Conservation (phyloP, 2,888 invertebrate species). For the Ferrisia virgata region DNA sequence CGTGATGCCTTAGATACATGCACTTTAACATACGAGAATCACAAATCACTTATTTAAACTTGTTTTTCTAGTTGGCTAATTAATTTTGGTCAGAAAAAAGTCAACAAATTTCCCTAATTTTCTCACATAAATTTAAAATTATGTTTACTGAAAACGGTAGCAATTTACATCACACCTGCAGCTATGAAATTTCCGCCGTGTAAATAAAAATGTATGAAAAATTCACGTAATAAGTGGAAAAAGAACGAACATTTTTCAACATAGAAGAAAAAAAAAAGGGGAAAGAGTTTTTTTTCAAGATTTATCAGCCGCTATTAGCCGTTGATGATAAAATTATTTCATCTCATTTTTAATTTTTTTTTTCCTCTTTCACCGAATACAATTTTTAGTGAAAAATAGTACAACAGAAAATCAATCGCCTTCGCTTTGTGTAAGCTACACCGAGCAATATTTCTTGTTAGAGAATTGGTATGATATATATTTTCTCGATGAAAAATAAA, state of each 20-base stretch:
- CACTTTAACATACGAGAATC: too few species aligned
- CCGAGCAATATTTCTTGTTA: not conserved
- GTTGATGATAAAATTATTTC: conserved; percentile 19
- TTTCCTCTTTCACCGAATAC: too few species aligned
- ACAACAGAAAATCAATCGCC: conserved; percentile 3
- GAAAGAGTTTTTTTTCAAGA: not conserved
- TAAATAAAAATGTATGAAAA: not conserved
- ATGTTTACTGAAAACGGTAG: not conserved
- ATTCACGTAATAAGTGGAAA: not conserved
- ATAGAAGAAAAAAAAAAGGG: not conserved
- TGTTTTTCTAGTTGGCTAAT: too few species aligned
- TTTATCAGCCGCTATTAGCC: not conserved
- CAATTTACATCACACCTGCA: not conserved
- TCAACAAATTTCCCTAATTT: not conserved
- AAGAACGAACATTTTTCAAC: not conserved
- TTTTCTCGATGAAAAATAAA: not conserved
- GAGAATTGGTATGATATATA: not conserved
- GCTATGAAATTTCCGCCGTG: not conserved
- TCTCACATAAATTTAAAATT: not conserved
- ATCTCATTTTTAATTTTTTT: conserved; percentile 10
- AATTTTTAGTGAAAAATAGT: not conserved
- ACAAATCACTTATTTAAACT: too few species aligned
- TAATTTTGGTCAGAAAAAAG: not conserved
- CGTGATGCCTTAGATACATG: too few species aligned
- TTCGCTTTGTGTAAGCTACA: not conserved